Evolutionary conservation across 2,797 vertebrate genomes (phyloP).

Genomic region (Cossypha niveicapilla): DNA sequence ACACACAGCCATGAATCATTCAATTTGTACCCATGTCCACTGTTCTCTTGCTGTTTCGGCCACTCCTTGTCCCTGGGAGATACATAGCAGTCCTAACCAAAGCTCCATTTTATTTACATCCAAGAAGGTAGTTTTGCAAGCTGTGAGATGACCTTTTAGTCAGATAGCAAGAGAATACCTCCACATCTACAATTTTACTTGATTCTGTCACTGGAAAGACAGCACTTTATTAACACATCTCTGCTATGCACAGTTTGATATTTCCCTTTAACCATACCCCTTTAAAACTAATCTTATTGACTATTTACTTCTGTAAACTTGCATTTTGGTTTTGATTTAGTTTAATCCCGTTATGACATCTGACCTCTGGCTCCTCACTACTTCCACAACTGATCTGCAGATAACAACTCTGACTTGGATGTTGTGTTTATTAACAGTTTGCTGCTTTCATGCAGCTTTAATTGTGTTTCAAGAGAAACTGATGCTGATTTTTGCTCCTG

Average conservation of each 20-base stretch:
- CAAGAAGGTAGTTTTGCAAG: neutral
- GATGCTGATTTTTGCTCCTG: neutral
- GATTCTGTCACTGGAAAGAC: neutral
- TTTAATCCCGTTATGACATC: neutral
- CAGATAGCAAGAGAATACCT: neutral
- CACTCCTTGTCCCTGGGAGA: neutral
- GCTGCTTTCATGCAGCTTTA: neutral
- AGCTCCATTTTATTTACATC: neutral
- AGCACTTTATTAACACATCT: neutral
- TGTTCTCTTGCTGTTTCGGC: neutral
- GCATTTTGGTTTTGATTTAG: neutral
- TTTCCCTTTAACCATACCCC: conserved; percentile 3
- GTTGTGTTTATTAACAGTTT: neutral
- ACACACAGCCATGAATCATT: neutral
- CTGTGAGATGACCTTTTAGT: neutral
- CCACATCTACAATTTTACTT: neutral
- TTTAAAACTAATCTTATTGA: conserved; percentile 4
- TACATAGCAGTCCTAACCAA: neutral
- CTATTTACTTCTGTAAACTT: neutral
- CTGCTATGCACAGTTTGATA: neutral
- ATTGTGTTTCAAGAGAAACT: neutral
- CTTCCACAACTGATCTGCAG: neutral
- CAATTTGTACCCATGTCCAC: neutral
- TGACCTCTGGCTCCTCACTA: neutral
- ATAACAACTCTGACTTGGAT: neutral